These are phyloP conservation scores for Glaucomys volans DNA, from an alignment of 2,113 vertebrate species.

Conservation along the genomic window DNA sequence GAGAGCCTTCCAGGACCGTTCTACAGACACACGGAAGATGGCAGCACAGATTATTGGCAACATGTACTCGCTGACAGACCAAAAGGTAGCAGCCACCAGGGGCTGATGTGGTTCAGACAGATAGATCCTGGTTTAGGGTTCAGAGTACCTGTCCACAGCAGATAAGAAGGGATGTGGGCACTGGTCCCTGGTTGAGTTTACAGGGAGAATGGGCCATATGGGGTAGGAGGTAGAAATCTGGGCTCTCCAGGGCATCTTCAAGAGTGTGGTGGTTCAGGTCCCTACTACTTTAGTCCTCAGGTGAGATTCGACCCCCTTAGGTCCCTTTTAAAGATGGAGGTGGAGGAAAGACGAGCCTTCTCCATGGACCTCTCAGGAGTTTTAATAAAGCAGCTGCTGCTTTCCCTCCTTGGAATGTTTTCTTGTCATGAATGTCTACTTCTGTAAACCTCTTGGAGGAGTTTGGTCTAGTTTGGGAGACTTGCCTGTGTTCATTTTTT, in stretches of 20 bases:
- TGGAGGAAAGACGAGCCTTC: background rate
- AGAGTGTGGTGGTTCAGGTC: background rate
- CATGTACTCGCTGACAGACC: constrained; percentile 99
- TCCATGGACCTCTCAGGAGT: background rate
- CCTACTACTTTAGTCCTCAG: background rate
- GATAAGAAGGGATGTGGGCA: accelerated
- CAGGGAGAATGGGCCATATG: background rate
- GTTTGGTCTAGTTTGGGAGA: background rate
- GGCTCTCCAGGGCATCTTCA: background rate
- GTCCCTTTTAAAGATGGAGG: background rate
- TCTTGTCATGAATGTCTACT: background rate
- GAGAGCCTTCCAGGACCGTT: constrained; percentile 98
- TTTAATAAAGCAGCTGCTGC: background rate
- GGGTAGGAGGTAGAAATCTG: background rate
- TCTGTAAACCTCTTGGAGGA: background rate
- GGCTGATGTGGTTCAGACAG: background rate
- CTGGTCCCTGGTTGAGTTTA: background rate
- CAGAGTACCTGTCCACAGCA: background rate
- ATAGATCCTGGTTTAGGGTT: background rate
- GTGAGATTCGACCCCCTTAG: background rate
- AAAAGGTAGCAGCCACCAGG: constrained; percentile 91
- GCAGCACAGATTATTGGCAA: constrained; percentile 99
- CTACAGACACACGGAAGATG: constrained; percentile 99
- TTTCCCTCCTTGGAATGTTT: background rate
- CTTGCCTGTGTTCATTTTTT: background rate